These are phyloP conservation scores for Baryphthengus martii DNA, from an alignment of 2,113 vertebrate genomes.

Conservation along the genomic window DNA sequence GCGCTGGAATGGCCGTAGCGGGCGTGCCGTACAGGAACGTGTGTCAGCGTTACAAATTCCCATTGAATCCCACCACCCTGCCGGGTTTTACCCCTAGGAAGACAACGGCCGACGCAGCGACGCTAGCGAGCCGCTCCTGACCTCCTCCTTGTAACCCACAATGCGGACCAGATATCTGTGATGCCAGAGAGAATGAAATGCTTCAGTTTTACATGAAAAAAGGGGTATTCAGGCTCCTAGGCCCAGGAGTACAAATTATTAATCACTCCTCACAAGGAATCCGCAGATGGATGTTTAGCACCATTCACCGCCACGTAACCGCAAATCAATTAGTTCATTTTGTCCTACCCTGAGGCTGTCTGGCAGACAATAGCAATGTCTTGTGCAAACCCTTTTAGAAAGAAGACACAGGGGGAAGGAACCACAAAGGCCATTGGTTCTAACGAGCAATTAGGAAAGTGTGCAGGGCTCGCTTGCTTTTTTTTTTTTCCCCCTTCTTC, in stretches of 20 bases:
- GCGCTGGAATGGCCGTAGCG: background rate
- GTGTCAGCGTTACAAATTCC: constrained; percentile 16
- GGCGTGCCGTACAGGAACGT: background rate
- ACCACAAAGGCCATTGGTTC: constrained; percentile 70
- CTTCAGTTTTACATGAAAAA: constrained; percentile 71
- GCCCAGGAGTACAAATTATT: constrained; percentile 71
- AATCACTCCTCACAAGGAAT: constrained; percentile 71
- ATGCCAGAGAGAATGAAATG: constrained; percentile 61
- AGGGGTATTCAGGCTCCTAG: constrained; percentile 54
- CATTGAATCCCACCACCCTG: background rate
- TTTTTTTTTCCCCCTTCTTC: constrained; percentile 59
- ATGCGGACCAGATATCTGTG: constrained; percentile 62
- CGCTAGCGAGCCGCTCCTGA: constrained; percentile 5
- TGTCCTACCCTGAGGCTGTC: constrained; percentile 71
- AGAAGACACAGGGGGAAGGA: constrained; percentile 67
- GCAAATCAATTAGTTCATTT: constrained; percentile 74
- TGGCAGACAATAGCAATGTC: constrained; percentile 69
- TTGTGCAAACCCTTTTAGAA: constrained; percentile 66
- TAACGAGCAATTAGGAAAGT: constrained; percentile 77
- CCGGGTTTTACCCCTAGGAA: background rate
- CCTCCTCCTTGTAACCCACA: constrained; percentile 43
- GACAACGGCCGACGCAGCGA: background rate
- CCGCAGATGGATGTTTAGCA: constrained; percentile 66
- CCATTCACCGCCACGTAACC: constrained; percentile 64
- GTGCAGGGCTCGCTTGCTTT: constrained; percentile 60